Conservation (phyloP, 2,113 vertebrate species). For the Sylvicapra grimmia region DNA sequence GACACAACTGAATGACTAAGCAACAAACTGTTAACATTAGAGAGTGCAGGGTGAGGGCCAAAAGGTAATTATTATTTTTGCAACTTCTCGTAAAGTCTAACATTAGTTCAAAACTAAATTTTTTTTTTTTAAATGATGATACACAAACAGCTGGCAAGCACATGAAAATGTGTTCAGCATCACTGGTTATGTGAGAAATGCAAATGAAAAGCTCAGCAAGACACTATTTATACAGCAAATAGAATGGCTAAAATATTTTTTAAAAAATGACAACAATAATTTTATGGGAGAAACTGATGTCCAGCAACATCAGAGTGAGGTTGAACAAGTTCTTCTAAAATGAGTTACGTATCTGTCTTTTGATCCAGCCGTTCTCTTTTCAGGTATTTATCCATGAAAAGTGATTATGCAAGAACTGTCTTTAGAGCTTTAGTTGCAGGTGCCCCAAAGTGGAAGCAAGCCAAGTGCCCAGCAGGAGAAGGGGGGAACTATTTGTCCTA, state of each 20-base stretch:
- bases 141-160: neutral
- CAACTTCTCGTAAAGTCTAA: neutral
- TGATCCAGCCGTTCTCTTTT: neutral
- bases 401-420: neutral
- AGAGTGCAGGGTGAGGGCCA: rapidly evolving
- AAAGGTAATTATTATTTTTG: neutral
- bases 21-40: neutral
- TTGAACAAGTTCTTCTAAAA: neutral
- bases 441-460: neutral
- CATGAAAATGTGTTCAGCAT: neutral
- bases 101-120: neutral
- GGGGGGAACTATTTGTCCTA: rapidly evolving
- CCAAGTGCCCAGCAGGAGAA: rapidly evolving
- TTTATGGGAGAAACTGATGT: neutral
- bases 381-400: neutral
- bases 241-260: neutral
- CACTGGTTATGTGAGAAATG: neutral
- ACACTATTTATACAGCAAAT: neutral
- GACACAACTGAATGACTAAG: neutral
- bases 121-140: neutral
- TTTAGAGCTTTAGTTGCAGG: too few relatives aligned
- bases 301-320: neutral
- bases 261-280: too few relatives aligned
- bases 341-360: neutral
- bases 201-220: neutral